Percentiles rank a stretch among this genome's conserved stretches.
phyloP scores from a whole-genome alignment of 92 coral and sea anemone genomes.

The Palythoa grandiflora region DNA sequence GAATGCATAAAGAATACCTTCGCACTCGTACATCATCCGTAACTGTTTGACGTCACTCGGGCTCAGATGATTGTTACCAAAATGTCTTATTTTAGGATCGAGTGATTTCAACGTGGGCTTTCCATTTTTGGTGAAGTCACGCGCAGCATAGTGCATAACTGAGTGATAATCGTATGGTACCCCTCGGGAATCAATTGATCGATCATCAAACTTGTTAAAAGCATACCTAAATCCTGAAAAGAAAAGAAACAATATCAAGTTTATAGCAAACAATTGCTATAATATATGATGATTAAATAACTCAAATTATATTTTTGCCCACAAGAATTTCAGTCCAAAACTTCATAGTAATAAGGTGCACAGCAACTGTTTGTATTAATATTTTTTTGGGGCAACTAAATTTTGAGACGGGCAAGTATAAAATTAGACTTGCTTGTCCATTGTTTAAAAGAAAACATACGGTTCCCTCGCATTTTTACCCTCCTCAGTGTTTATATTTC shows the following conservation, averaged over 20 bases:
- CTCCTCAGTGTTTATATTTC: too few relatives aligned
- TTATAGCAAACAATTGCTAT: not conserved
- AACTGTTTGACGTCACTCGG: constrained; percentile 42
- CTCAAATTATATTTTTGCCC: too few relatives aligned
- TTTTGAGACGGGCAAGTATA: too few relatives aligned
- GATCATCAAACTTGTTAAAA: constrained; percentile 28
- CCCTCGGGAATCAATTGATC: constrained; percentile 35
- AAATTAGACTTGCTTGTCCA: too few relatives aligned
- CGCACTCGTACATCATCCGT: constrained; percentile 37
- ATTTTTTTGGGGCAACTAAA: too few relatives aligned
- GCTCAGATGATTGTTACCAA: constrained; percentile 52
- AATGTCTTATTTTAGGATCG: constrained; percentile 10
- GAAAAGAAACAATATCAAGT: not conserved
- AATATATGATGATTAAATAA: too few relatives aligned
- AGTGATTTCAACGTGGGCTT: constrained; percentile 39
- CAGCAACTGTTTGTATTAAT: too few relatives aligned
- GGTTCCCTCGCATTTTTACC: too few relatives aligned
- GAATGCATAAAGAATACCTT: constrained; percentile 22
- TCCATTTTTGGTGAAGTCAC: constrained; percentile 39
- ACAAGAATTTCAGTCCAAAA: too few relatives aligned
- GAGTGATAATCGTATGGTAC: constrained; percentile 51
- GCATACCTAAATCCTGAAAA: constrained; percentile 41
- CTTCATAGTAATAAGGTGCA: too few relatives aligned
- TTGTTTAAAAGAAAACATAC: too few relatives aligned
- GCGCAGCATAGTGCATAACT: constrained; percentile 55